Base-by-base conservation (phyloP, 2,888 invertebrate species). In the Callinectes sapidus region DNA sequence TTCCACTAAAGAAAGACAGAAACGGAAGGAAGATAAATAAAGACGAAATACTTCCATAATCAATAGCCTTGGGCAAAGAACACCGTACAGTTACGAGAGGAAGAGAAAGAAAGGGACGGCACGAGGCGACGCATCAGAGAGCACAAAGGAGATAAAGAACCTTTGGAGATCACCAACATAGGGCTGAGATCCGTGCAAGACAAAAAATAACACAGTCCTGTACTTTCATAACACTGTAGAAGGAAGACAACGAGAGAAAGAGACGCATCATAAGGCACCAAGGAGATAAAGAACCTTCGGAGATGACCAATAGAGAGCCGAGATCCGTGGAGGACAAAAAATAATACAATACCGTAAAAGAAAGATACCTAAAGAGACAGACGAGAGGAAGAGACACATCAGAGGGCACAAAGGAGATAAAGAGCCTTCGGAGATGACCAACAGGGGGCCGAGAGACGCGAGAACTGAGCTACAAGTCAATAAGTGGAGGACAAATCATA, bases 91-190 rank as follows among this genome's bases (percentile, higher is more conserved):
- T 16, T 23, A 86, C 23, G 23, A 28, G n/a, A 23, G 54, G 32
- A 32, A 87, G 14, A 14, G 87, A 87, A 54, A 87, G 6, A 87
- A 16, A 87, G 48, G 48, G 87, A 42, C 2, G 48, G 32, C 39
- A 23, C 16, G n/a, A 28, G 14, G 54, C 28, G 28, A 48, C 16
- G 2, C 42, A 87, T 54, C 48, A 87, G n/a, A 48, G 54, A n/a
- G 87, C n/a, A 54, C 42, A 54, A 48, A 54, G 28, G 87, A 87
- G 87, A 87, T n/a, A 87, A 54, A 87, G 87, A 87, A 42, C 13
- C 48, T 28, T 13, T n/a, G 16, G 42, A 54, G 28, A 54, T 28
- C n/a, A 87, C 48, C 42, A 54, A 87, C 28, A 87, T n/a, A 87
- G 87, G 54, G 87, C 42, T 23, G 54, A 35, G 32, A 35, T 14